phyloP scores from a whole-genome alignment of 2,797 vertebrate genomes.

The Ctenopoma kingsleyae region DNA sequence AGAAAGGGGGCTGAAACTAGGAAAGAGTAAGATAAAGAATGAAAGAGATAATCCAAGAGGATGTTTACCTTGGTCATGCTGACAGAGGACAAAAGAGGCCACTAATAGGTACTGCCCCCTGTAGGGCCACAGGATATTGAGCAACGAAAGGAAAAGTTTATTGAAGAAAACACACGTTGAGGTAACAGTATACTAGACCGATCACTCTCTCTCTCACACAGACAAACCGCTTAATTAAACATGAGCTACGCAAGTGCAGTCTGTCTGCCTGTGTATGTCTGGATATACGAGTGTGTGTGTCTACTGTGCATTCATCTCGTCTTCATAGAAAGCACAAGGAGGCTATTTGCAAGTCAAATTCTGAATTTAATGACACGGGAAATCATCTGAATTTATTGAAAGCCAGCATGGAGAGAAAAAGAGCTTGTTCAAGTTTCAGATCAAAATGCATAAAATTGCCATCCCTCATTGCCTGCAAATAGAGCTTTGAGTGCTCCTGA shows the following conservation, averaged over 20 bases:
- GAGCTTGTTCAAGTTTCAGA: slow-evolving; percentile 70
- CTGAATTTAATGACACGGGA: slow-evolving; percentile 74
- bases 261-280: slow-evolving; percentile 64
- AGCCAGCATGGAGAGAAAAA: slow-evolving; percentile 64
- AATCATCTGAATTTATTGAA: slow-evolving; percentile 79
- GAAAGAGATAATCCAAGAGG: slow-evolving; percentile 78
- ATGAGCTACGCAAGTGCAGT: slow-evolving; percentile 61
- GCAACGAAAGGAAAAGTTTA: slow-evolving; percentile 60
- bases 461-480: slow-evolving; percentile 59
- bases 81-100: slow-evolving; percentile 73
- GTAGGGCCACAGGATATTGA: slow-evolving; percentile 75
- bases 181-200: slow-evolving; percentile 32
- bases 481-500: slow-evolving; percentile 59
- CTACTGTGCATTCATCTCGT: slow-evolving; percentile 57
- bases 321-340: slow-evolving; percentile 65
- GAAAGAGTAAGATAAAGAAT: slow-evolving; percentile 71
- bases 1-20: slow-evolving; percentile 49
- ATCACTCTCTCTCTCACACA: slow-evolving; percentile 44
- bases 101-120: slow-evolving; percentile 74
- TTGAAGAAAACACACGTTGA: slow-evolving; percentile 46
- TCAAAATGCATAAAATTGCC: slow-evolving; percentile 71
- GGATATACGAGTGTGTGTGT: slow-evolving; percentile 50
- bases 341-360: slow-evolving; percentile 81
- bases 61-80: slow-evolving; percentile 82
- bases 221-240: slow-evolving; percentile 79